Conservation (phyloP, 2,797 vertebrate genomes). For the Onychomys torridus region DNA sequence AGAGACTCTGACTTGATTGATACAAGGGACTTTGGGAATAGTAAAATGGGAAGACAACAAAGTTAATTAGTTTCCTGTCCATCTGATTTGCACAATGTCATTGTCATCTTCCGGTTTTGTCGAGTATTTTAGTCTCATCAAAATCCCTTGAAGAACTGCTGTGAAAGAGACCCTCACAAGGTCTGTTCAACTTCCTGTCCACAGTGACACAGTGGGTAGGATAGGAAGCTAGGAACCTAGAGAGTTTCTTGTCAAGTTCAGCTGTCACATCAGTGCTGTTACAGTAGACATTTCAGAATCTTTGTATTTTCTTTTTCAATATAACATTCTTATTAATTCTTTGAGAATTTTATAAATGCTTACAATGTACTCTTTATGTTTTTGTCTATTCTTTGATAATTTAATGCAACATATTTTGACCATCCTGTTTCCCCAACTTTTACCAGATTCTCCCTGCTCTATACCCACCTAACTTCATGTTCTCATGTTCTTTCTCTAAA, state of each 20-base stretch:
- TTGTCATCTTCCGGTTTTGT: neutral
- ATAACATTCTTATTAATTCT: neutral
- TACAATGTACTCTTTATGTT: neutral
- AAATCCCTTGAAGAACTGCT: neutral
- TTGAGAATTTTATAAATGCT: neutral
- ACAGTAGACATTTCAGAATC: neutral
- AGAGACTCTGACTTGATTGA: slow-evolving; percentile 32
- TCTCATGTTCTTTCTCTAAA: neutral
- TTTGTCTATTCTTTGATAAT: neutral
- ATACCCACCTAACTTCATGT: neutral
- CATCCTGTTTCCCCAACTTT: neutral
- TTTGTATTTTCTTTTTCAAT: neutral
- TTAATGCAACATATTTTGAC: neutral
- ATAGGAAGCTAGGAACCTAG: neutral
- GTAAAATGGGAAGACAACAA: slow-evolving; percentile 1
- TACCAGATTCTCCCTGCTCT: neutral
- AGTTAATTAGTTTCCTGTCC: slow-evolving; percentile 43
- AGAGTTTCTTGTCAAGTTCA: neutral
- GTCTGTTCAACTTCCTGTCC: neutral
- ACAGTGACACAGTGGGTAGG: neutral
- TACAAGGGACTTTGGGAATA: neutral
- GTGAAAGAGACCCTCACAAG: neutral
- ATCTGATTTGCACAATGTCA: neutral
- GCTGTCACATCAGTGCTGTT: neutral
- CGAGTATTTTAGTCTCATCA: neutral